A percentile compares a stretch with the other conserved stretches of the same genome.
phyloP scores from a whole-genome alignment of 2,888 invertebrate species.

The Agrotis clavis region DNA sequence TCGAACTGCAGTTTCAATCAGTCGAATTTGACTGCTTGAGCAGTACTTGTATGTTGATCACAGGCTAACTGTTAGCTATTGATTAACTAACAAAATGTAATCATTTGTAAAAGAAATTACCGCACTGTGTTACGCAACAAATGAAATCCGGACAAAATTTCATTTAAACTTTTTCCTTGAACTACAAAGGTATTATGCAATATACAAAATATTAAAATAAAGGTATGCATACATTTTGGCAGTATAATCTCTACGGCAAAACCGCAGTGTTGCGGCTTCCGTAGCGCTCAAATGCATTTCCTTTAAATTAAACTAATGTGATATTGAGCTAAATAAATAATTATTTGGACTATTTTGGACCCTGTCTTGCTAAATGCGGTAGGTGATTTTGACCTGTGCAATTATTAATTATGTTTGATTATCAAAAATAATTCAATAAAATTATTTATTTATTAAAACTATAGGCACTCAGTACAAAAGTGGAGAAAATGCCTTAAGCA shows the following conservation, averaged over 20 bases:
- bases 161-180: background rate
- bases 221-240: slow-evolving; percentile 61
- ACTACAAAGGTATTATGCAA: slow-evolving; percentile 45
- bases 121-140: background rate
- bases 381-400: slow-evolving; percentile 24
- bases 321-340: slow-evolving; percentile 66
- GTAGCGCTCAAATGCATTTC: slow-evolving; percentile 75
- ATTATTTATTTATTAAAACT: too few species aligned
- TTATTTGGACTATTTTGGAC: slow-evolving; percentile 51
- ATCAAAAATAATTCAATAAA: slow-evolving; percentile 3
- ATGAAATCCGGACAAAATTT: slow-evolving; percentile 3
- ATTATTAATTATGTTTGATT: slow-evolving; percentile 4
- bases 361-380: slow-evolving; percentile 34
- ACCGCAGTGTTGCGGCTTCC: slow-evolving; percentile 77
- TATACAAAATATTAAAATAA: slow-evolving; percentile 75
- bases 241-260: slow-evolving; percentile 64
- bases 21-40: too few species aligned
- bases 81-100: background rate
- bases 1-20: too few species aligned
- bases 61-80: too few species aligned
- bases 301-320: slow-evolving; percentile 79
- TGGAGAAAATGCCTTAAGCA: too few species aligned
- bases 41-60: too few species aligned
- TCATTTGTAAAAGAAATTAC: background rate
- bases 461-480: too few species aligned